Evolutionary conservation across 2,113 vertebrate genomes (phyloP), one percentile per base, ranked within the genome.

Genomic region (Triplophysa dalaica): DNA sequence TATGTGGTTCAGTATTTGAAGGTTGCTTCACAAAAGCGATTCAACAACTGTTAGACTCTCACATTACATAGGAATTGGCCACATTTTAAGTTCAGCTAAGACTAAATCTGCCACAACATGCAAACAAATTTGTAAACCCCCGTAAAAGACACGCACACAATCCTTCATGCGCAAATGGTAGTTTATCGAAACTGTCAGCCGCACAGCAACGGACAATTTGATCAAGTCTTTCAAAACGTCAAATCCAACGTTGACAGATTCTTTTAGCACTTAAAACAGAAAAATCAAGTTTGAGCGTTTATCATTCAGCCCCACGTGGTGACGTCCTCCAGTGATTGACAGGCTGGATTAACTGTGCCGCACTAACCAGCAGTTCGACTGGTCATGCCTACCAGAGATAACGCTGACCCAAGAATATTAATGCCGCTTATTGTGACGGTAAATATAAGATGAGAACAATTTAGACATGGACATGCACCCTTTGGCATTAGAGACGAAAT

Each of bases 381-480:
- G 86, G 90, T 91, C 81, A 81, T 48, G 89, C 88, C 89, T 76
- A 50, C 88, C 82, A 91, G 91, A 89, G 89, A 89, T 88, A 90
- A 91, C 86, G 87, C 89, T 88, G 88, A 88, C 90, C 78, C 77
- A 84, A 83, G 92, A 92, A 93, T 93, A 94, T 94, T 94, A 94
- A 95, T 92, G 91, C 89, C 89, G 83, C 87, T 88, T 81, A 95
- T 94, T 96, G 94, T 94, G 87, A 95, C 94, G 94, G 90, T 94
- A 94, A 94, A 91, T 88, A 91, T 91, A 88, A 93, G 91, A 73
- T 86, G 78, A 88, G 84, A 88, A 87, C 87, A 91, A 93, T 89
- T 85, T 90, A 89, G 87, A 84, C 86, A 87, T 73, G 65, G 91
- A 91, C 87, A 93, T 93, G 94, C 93, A 94, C 85, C 81, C 88